phyloP scores from a whole-genome alignment of 2,113 vertebrate species.

The Eulemur macaco region DNA sequence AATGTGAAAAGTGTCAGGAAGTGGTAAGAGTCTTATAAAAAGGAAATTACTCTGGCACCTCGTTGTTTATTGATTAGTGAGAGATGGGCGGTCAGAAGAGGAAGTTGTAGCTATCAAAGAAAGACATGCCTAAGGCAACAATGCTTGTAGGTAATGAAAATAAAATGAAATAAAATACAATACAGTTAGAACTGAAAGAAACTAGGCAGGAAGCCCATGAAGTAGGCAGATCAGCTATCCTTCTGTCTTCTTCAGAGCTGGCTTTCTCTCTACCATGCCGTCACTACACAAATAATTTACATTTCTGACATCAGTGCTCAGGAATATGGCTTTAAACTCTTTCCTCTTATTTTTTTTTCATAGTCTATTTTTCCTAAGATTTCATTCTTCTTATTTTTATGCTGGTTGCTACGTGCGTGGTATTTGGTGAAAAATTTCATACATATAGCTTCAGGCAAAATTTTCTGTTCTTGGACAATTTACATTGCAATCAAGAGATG shows the following conservation, averaged over 20 bases:
- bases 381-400: constrained; percentile 18
- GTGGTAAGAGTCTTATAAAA: constrained; percentile 47
- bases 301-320: not conserved
- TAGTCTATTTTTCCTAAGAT: not conserved
- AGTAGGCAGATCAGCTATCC: not conserved
- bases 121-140: constrained; percentile 6
- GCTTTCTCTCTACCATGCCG: not conserved
- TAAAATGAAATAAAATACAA: constrained; percentile 3
- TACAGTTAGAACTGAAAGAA: not conserved
- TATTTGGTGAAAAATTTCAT: not conserved
- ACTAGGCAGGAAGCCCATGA: not conserved
- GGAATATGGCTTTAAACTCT: not conserved
- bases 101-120: constrained; percentile 47
- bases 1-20: constrained; percentile 66
- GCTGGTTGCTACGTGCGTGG: not conserved
- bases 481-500: not conserved
- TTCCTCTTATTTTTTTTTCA: not conserved
- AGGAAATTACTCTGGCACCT: constrained; percentile 60
- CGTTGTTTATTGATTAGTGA: constrained; percentile 63
- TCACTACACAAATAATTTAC: not conserved
- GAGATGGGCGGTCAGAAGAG: constrained; percentile 1
- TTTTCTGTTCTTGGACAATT: not conserved
- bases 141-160: constrained; percentile 25
- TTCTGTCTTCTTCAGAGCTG: not conserved
- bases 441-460: not conserved